phyloP scores from a whole-genome alignment of 2,888 invertebrate species.

The Ceraclea dissimilis region DNA sequence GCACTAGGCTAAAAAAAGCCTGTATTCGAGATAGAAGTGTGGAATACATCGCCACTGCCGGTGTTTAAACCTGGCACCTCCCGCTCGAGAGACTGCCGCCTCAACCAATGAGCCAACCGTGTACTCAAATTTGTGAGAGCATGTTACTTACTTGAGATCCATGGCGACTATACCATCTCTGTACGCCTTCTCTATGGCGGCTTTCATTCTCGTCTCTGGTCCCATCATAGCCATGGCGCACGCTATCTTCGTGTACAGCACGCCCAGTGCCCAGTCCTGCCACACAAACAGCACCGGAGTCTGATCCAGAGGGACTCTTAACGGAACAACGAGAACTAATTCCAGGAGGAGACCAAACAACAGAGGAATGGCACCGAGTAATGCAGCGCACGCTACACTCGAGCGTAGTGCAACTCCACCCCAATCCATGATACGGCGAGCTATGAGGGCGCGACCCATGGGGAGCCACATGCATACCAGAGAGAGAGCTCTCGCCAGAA shows the following conservation, averaged over 20 bases:
- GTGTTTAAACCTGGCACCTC: too few relatives aligned
- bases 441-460: conserved; percentile 72
- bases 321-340: conserved; percentile 82
- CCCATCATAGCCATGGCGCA: conserved; percentile 97
- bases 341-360: conserved; percentile 89
- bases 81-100: too few relatives aligned
- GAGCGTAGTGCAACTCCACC: conserved; percentile 67
- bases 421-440: conserved; percentile 67
- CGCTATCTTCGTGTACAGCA: conserved; percentile 94
- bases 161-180: conserved; percentile 90
- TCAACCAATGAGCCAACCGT: too few relatives aligned
- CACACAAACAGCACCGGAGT: conserved; percentile 83
- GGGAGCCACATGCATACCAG: conserved; percentile 83
- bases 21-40: too few relatives aligned
- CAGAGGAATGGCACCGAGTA: conserved; percentile 85
- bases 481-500: conserved; percentile 74
- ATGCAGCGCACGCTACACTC: conserved; percentile 64
- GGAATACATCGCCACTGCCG: too few relatives aligned
- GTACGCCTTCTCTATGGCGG: conserved; percentile 88
- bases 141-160: conserved; percentile 57
- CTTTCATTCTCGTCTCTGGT: conserved; percentile 89
- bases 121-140: too few relatives aligned
- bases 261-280: conserved; percentile 98
- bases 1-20: too few relatives aligned
- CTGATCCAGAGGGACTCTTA: conserved; percentile 86